Evolutionary conservation across 2,113 vertebrate genomes (phyloP).

Genomic region (Numenius arquata): DNA sequence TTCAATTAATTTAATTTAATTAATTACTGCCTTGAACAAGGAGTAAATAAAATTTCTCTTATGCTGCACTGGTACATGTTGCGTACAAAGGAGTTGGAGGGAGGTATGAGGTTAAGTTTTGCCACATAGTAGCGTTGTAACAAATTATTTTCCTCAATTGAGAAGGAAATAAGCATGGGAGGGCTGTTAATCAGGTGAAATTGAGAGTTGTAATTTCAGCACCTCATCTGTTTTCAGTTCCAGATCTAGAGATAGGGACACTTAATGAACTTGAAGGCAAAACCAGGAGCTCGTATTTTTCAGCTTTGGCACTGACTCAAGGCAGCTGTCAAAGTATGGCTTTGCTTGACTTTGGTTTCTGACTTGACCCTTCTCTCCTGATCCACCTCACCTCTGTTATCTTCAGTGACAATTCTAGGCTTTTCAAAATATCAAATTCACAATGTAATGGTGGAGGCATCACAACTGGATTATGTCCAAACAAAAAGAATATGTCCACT

Average conservation of each 20-base stretch:
- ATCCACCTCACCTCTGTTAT: neutral
- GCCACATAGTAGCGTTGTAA: neutral
- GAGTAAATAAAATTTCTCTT: neutral
- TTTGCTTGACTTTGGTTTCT: neutral
- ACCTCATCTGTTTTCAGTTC: neutral
- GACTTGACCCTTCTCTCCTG: neutral
- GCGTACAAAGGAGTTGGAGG: neutral
- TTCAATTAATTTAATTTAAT: neutral
- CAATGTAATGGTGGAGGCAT: neutral
- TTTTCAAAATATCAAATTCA: neutral
- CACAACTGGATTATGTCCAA: neutral
- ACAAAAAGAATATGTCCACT: neutral
- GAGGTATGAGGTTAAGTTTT: neutral
- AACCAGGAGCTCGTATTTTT: neutral
- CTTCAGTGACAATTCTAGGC: neutral
- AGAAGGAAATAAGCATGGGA: neutral
- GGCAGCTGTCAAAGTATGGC: neutral
- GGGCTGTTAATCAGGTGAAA: neutral
- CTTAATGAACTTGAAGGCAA: neutral
- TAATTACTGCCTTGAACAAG: neutral
- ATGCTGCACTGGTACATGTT: neutral
- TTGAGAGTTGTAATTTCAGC: neutral
- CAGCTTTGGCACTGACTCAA: neutral
- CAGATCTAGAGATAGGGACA: neutral
- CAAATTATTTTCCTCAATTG: neutral